Conservation (phyloP, 1,140 invertebrate species). For the Leguminivora glycinivorella region DNA sequence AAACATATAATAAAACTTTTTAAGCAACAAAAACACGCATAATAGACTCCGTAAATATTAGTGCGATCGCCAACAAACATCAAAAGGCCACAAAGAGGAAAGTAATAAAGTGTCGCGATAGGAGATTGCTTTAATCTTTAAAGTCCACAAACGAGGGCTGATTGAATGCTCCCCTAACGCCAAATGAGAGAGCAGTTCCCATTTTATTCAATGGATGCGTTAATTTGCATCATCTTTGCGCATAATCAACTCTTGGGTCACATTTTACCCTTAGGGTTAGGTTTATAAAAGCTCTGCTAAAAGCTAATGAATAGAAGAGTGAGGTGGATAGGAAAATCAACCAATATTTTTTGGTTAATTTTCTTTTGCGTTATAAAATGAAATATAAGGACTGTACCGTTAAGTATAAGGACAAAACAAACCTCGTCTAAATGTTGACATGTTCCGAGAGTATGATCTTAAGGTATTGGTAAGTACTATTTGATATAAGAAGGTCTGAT, state of each 20-base stretch:
- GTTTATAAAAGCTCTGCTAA: neutral
- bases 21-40: slow-evolving; percentile 31
- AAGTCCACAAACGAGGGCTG: slow-evolving; percentile 69
- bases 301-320: too few species aligned
- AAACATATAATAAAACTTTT: slow-evolving; percentile 3
- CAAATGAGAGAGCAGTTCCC: slow-evolving; percentile 67
- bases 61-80: slow-evolving; percentile 66
- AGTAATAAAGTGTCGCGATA: slow-evolving; percentile 74
- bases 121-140: slow-evolving; percentile 74
- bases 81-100: slow-evolving; percentile 72
- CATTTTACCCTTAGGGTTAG: slow-evolving; percentile 30
- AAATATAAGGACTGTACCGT: too few species aligned
- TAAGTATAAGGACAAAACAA: too few species aligned
- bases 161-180: slow-evolving; percentile 70
- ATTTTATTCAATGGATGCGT: slow-evolving; percentile 69
- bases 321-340: too few species aligned
- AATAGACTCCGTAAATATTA: slow-evolving; percentile 54
- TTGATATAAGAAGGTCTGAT: too few species aligned
- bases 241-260: slow-evolving; percentile 40
- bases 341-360: too few species aligned
- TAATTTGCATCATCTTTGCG: slow-evolving; percentile 76
- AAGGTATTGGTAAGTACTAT: too few species aligned
- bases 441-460: too few species aligned
- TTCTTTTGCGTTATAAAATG: too few species aligned
- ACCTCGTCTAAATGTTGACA: too few species aligned